Evolutionary conservation across 2,113 vertebrate genomes (phyloP).

Genomic region (Cyanoramphus novaezelandiae): DNA sequence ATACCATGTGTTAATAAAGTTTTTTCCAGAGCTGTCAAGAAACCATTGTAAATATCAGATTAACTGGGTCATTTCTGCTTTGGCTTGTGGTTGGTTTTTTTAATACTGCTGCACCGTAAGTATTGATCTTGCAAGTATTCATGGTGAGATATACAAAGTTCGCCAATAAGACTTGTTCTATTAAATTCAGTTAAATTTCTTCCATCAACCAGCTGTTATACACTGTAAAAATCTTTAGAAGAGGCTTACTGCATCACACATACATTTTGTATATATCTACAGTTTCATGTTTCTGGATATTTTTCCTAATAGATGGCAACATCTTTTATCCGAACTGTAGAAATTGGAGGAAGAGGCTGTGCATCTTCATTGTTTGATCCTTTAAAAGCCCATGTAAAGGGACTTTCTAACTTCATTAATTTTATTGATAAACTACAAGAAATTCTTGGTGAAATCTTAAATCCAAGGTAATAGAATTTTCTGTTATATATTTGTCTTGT

Average conservation of each 20-base stretch:
- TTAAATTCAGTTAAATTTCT: not conserved
- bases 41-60: not conserved
- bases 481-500: not conserved
- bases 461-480: constrained; percentile 83
- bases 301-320: constrained; percentile 76
- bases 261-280: not conserved
- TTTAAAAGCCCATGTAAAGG: constrained; percentile 86
- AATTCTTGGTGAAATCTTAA: constrained; percentile 85
- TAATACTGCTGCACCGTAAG: not conserved
- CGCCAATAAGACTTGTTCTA: not conserved
- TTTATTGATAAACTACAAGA: constrained; percentile 91
- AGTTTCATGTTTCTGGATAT: constrained; percentile 6
- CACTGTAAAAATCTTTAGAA: not conserved
- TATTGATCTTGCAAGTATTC: not conserved
- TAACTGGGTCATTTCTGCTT: not conserved
- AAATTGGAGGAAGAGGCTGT: constrained; percentile 91
- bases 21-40: not conserved
- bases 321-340: constrained; percentile 87
- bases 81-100: not conserved
- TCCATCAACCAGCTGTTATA: not conserved
- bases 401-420: constrained; percentile 84
- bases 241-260: not conserved
- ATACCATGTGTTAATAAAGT: not conserved
- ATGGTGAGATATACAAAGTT: not conserved
- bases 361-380: constrained; percentile 84